Conservation (phyloP, 2,888 invertebrate genomes). For the Cotesia congregata region DNA sequence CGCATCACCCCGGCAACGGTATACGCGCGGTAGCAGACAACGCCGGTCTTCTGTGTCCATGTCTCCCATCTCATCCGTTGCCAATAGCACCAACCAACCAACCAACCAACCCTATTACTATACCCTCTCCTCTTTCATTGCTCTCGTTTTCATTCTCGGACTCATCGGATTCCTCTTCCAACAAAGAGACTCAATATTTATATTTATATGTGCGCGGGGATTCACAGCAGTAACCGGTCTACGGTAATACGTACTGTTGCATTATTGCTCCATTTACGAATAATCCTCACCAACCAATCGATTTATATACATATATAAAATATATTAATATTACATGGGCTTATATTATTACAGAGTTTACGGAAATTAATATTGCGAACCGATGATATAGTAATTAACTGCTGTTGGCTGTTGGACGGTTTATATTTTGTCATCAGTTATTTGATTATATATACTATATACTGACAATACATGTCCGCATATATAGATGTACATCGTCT, state of each 20-base stretch:
- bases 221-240: constrained; percentile 22
- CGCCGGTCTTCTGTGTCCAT: too few species aligned
- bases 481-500: not conserved
- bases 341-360: too few species aligned
- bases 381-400: constrained; percentile 27
- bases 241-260: constrained; percentile 20
- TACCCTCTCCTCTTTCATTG: constrained; percentile 20
- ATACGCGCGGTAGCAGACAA: not conserved
- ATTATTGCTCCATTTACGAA: constrained; percentile 35
- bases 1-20: constrained; percentile 44
- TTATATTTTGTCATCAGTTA: constrained; percentile 9
- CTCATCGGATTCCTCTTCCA: constrained; percentile 28
- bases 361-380: constrained; percentile 30
- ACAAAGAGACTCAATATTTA: constrained; percentile 24
- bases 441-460: constrained; percentile 6
- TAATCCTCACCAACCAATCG: constrained; percentile 14
- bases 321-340: not conserved
- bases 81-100: constrained; percentile 4
- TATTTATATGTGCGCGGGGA: constrained; percentile 37
- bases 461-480: constrained; percentile 18
- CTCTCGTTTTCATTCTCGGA: constrained; percentile 31
- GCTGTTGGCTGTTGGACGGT: not conserved
- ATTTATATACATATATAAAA: not conserved
- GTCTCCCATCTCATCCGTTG: constrained; percentile 25
- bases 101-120: constrained; percentile 42